A percentile compares a stretch with the other conserved stretches of the same genome.
Conservation (phyloP, 2,113 vertebrate genomes). For the Eonycteris spelaea region DNA sequence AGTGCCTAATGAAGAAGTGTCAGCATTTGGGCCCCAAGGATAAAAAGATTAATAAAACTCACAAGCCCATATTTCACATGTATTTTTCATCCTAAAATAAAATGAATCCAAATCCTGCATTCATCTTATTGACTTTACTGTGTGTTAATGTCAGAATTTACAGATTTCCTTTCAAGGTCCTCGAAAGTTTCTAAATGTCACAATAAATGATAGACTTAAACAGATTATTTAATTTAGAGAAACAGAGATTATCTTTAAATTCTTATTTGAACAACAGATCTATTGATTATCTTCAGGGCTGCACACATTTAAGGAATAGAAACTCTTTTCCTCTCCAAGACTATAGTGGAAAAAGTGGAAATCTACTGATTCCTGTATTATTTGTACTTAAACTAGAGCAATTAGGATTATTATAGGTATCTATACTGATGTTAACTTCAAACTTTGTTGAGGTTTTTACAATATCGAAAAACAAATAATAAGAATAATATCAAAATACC, state of each 20-base stretch:
- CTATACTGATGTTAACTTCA: not conserved
- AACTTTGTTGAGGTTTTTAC: not conserved
- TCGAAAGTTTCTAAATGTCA: slow-evolving; percentile 40
- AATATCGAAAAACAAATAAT: not conserved
- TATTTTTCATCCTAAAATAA: slow-evolving; percentile 40
- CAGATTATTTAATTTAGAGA: slow-evolving; percentile 41
- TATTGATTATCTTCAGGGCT: slow-evolving; percentile 7
- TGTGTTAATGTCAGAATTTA: slow-evolving; percentile 54
- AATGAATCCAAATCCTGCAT: slow-evolving; percentile 25
- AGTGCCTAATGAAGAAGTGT: not conserved
- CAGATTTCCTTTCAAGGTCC: slow-evolving; percentile 51
- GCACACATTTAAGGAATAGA: not conserved
- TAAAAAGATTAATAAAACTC: slow-evolving; percentile 51
- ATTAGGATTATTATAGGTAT: slow-evolving; percentile 15
- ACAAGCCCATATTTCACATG: not conserved
- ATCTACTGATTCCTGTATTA: not conserved
- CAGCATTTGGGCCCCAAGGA: slow-evolving; percentile 15
- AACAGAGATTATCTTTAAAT: not conserved
- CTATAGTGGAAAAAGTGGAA: not conserved
- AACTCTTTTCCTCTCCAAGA: not conserved
- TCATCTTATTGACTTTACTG: slow-evolving; percentile 63
- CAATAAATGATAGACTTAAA: slow-evolving; percentile 34
- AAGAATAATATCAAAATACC: not conserved
- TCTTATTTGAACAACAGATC: not conserved
- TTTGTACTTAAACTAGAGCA: not conserved